Evolutionary conservation across 1,140 invertebrate genomes (phyloP).

Genomic region (Tetramorium simillimum): DNA sequence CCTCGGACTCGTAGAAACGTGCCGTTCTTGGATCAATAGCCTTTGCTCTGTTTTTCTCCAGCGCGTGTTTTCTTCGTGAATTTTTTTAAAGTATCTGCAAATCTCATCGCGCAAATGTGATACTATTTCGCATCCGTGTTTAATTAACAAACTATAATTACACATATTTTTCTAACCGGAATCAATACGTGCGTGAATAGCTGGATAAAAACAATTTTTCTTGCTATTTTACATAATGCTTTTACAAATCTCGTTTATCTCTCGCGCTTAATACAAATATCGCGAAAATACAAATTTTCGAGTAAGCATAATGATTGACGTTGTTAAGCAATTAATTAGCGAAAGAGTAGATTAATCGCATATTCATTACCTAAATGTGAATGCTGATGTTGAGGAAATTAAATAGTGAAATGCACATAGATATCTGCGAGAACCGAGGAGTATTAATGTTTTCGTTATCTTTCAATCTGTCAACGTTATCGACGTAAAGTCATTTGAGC

Average conservation of each 20-base stretch:
- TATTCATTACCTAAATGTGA: background rate
- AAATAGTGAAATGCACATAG: constrained; percentile 1
- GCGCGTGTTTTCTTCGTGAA: constrained; percentile 10
- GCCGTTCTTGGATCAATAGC: constrained; percentile 63
- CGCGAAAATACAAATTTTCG: background rate
- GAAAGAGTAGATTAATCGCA: background rate
- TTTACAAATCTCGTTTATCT: background rate
- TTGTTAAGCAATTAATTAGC: background rate
- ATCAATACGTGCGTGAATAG: background rate
- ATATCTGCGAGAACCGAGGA: background rate
- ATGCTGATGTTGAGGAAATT: background rate
- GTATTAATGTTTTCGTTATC: constrained; percentile 31
- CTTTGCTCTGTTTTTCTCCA: background rate
- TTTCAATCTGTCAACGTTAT: constrained; percentile 15
- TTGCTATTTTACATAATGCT: background rate
- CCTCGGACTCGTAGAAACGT: constrained; percentile 70
- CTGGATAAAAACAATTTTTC: background rate
- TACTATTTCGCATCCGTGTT: background rate
- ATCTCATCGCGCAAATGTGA: background rate
- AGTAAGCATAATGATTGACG: background rate
- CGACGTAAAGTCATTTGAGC: constrained; percentile 37
- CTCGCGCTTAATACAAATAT: background rate
- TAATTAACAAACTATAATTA: background rate
- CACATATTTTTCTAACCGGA: background rate
- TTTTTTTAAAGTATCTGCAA: background rate